These are phyloP conservation scores for Synodontis membranacea DNA, from an alignment of 2,113 vertebrate genomes.

Conservation along the genomic window DNA sequence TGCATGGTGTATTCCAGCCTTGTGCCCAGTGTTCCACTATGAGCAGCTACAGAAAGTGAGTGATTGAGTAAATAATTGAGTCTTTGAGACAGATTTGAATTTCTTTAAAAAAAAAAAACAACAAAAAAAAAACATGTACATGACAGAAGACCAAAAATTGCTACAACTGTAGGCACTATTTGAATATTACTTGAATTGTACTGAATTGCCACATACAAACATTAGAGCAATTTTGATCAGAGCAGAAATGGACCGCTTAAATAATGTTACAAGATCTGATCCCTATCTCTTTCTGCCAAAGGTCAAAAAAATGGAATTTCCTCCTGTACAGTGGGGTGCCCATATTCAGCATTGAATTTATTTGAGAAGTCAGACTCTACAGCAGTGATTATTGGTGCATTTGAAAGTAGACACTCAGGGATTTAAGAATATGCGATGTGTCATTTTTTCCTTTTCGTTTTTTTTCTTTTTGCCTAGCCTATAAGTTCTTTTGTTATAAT, in stretches of 20 bases:
- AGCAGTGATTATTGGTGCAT: background rate
- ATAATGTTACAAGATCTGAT: background rate
- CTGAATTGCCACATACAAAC: background rate
- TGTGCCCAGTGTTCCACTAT: background rate
- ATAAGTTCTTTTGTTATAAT: background rate
- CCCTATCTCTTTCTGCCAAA: background rate
- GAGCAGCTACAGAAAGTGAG: background rate
- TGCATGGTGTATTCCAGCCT: background rate
- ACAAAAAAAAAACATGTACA: too few relatives aligned
- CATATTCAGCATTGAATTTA: background rate
- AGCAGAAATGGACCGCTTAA: background rate
- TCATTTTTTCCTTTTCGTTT: too few relatives aligned
- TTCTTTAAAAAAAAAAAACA: too few relatives aligned
- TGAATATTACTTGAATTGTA: background rate
- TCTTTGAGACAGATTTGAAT: background rate
- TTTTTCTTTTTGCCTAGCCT: background rate
- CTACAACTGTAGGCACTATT: background rate
- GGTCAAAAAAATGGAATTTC: background rate
- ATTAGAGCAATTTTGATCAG: background rate
- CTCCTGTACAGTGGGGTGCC: background rate
- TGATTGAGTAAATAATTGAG: background rate
- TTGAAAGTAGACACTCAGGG: background rate
- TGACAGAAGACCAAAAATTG: background rate
- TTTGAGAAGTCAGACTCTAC: background rate
- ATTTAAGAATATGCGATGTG: background rate